Evolutionary conservation across 2,797 vertebrate genomes (phyloP).

Genomic region (Pseudopleuronectes americanus): DNA sequence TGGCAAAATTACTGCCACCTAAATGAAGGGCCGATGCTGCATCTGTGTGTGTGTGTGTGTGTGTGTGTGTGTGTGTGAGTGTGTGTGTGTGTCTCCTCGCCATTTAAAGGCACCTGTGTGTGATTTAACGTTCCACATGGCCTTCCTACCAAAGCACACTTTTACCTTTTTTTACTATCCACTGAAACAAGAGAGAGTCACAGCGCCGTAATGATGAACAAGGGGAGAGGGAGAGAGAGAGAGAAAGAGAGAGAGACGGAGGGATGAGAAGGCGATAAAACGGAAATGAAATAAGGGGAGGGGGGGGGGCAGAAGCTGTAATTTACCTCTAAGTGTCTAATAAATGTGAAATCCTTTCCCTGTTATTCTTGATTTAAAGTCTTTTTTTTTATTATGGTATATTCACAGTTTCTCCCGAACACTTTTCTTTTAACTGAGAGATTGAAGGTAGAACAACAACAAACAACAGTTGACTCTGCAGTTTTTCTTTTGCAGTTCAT

Average conservation of each 20-base stretch:
- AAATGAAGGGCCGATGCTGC: constrained; percentile 61
- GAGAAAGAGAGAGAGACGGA: constrained; percentile 45
- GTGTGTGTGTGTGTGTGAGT: constrained; percentile 20
- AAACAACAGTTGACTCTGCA: constrained; percentile 19
- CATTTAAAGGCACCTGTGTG: constrained; percentile 73
- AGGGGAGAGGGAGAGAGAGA: constrained; percentile 35
- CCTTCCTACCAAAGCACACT: constrained; percentile 68
- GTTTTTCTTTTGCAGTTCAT: constrained; percentile 30
- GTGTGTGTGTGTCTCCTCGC: constrained; percentile 44
- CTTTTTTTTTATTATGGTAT: not conserved
- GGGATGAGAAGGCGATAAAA: constrained; percentile 65
- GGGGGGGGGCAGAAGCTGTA: constrained; percentile 20
- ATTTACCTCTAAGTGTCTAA: constrained; percentile 37
- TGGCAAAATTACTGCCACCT: constrained; percentile 72
- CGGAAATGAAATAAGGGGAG: constrained; percentile 41
- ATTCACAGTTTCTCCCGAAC: constrained; percentile 1
- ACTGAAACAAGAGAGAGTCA: constrained; percentile 25
- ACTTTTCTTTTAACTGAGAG: too few relatives aligned
- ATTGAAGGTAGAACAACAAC: not conserved
- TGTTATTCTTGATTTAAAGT: constrained; percentile 23
- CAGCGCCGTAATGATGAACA: constrained; percentile 56
- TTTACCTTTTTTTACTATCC: constrained; percentile 75
- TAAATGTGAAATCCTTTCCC: constrained; percentile 36
- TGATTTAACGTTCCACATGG: constrained; percentile 74
- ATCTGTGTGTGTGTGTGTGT: constrained; percentile 16